These are phyloP conservation scores for Enteromius paludinosus DNA, from an alignment of 2,797 vertebrate genomes.

Conservation along the genomic window DNA sequence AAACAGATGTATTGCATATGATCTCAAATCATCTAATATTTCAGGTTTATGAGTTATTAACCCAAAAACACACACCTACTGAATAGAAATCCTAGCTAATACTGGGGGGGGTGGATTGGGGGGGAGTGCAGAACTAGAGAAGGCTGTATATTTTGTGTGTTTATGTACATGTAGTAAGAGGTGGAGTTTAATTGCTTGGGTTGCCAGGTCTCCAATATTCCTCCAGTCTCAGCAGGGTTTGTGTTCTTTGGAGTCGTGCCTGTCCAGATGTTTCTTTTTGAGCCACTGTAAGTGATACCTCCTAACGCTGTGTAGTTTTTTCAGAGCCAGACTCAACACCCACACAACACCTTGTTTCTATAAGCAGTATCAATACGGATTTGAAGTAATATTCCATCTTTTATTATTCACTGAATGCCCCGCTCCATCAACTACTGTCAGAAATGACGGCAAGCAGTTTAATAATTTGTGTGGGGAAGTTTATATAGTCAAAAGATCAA, in stretches of 20 bases:
- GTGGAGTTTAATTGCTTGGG: constrained; percentile 73
- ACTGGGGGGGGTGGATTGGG: too few relatives aligned
- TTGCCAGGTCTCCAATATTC: constrained; percentile 72
- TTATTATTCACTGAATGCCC: constrained; percentile 62
- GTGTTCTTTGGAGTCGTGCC: constrained; percentile 78
- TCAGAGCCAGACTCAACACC: constrained; percentile 76
- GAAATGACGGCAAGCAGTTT: constrained; percentile 68
- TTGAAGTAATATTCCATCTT: constrained; percentile 72
- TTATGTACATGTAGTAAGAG: constrained; percentile 48
- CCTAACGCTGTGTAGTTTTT: constrained; percentile 77
- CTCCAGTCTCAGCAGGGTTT: constrained; percentile 71
- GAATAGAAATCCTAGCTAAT: constrained; percentile 1
- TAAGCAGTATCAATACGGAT: constrained; percentile 74
- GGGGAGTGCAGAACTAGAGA: constrained; percentile 35
- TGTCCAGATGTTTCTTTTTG: constrained; percentile 84
- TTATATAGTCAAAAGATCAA: constrained; percentile 62
- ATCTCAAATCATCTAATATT: constrained; percentile 55
- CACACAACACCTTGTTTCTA: constrained; percentile 75
- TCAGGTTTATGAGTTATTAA: constrained; percentile 53
- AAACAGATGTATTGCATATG: constrained; percentile 57
- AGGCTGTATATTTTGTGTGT: constrained; percentile 38
- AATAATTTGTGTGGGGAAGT: constrained; percentile 55
- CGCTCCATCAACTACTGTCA: constrained; percentile 65
- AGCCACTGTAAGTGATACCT: constrained; percentile 82
- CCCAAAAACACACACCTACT: constrained; percentile 31